Conservation (phyloP, 2,888 invertebrate genomes). For the Agrilus mali region DNA sequence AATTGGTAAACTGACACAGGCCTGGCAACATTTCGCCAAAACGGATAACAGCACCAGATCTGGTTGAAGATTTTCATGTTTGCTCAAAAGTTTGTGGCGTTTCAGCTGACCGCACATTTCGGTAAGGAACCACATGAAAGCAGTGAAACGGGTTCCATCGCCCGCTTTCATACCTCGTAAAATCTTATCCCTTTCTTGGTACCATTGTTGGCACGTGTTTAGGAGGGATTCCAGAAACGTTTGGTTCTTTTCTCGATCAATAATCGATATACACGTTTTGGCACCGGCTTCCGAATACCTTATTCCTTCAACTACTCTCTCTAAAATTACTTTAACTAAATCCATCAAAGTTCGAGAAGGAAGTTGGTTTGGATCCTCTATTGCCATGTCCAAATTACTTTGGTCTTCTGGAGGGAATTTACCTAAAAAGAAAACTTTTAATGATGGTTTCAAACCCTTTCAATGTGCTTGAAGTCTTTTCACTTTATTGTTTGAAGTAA, state of each 20-base stretch:
- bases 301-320: conserved; percentile 64
- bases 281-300: conserved; percentile 74
- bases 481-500: no score
- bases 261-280: conserved; percentile 73
- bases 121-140: conserved; percentile 80
- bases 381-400: conserved; percentile 58
- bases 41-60: conserved; percentile 69
- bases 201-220: conserved; percentile 76
- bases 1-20: conserved; percentile 71
- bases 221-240: conserved; percentile 81
- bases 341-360: conserved; percentile 69
- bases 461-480: no score
- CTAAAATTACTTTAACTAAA: conserved; percentile 67
- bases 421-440: no score
- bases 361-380: conserved; percentile 71
- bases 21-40: conserved; percentile 80
- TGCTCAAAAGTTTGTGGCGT: conserved; percentile 43
- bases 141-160: conserved; percentile 58
- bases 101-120: conserved; percentile 86
- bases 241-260: conserved; percentile 76
- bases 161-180: conserved; percentile 42
- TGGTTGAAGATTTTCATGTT: conserved; percentile 48
- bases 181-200: conserved; percentile 66
- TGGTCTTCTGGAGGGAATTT: conserved; percentile 63
- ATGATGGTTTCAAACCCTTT: no score